phyloP scores from a whole-genome alignment of 2,797 vertebrate species.

The Aphelocoma californica region DNA sequence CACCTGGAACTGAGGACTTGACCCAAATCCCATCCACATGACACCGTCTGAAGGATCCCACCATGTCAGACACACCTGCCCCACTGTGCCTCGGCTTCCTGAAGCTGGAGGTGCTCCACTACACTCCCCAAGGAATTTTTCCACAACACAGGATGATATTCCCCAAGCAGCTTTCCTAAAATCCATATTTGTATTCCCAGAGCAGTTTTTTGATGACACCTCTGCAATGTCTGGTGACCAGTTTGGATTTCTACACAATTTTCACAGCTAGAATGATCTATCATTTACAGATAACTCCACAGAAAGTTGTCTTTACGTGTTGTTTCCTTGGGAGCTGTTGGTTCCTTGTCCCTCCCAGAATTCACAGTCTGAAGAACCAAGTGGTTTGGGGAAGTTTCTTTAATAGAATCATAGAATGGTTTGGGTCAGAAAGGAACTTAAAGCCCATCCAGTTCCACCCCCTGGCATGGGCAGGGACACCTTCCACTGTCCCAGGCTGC shows the following conservation, averaged over 20 bases:
- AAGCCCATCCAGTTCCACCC: accelerated
- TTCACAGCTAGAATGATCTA: neutral
- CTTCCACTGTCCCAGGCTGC: accelerated
- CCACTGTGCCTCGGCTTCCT: accelerated
- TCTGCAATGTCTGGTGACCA: neutral
- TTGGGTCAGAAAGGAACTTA: neutral
- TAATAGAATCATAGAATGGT: neutral
- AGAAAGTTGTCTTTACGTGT: neutral
- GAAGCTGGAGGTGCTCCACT: accelerated
- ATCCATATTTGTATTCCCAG: neutral
- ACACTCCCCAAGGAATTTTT: accelerated
- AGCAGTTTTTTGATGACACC: neutral
- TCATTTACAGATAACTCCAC: neutral
- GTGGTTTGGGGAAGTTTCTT: neutral
- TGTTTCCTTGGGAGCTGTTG: neutral
- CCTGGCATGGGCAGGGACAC: neutral
- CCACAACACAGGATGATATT: neutral
- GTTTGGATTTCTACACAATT: neutral
- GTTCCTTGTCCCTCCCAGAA: neutral
- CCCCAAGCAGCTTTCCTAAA: neutral
- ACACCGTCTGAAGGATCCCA: accelerated
- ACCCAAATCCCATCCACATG: accelerated
- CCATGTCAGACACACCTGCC: accelerated
- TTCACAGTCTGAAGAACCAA: neutral
- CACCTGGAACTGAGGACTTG: neutral